Conservation (phyloP, 2,113 vertebrate species). For the Dolichotis patagonum region DNA sequence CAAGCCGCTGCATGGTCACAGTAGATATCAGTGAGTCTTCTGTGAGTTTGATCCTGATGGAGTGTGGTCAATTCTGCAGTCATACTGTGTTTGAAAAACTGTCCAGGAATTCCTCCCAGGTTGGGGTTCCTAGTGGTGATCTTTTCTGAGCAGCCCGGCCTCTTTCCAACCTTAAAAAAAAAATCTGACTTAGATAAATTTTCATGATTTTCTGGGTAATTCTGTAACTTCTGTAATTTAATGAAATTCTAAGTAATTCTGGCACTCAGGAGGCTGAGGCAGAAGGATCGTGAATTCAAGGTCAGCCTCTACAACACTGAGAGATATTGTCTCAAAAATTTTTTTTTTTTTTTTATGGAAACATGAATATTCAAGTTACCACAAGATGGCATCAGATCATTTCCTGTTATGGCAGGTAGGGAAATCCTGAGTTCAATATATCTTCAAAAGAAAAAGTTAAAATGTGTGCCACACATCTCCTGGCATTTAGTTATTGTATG, state of each 20-base stretch:
- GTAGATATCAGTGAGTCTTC: too few relatives aligned
- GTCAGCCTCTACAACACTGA: background rate
- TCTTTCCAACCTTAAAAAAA: background rate
- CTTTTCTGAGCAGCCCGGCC: background rate
- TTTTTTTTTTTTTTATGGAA: background rate
- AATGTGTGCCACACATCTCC: background rate
- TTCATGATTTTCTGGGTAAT: background rate
- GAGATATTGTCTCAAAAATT: background rate
- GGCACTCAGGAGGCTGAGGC: background rate
- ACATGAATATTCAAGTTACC: conserved; percentile 64
- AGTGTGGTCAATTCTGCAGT: background rate
- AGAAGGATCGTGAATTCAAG: background rate
- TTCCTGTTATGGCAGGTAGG: conserved; percentile 23
- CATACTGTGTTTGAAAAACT: background rate
- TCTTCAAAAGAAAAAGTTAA: conserved; percentile 19
- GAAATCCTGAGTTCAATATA: background rate
- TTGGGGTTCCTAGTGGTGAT: background rate
- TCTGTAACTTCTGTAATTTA: background rate
- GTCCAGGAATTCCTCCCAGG: background rate
- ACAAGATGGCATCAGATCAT: conserved; percentile 80
- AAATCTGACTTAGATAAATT: background rate
- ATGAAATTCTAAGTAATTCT: background rate
- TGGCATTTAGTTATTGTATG: conserved; percentile 1
- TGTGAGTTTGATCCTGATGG: too few relatives aligned
- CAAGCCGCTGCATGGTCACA: background rate